Evolutionary conservation across 2,888 invertebrate species (phyloP).

Genomic region (Ectemnius continuus): DNA sequence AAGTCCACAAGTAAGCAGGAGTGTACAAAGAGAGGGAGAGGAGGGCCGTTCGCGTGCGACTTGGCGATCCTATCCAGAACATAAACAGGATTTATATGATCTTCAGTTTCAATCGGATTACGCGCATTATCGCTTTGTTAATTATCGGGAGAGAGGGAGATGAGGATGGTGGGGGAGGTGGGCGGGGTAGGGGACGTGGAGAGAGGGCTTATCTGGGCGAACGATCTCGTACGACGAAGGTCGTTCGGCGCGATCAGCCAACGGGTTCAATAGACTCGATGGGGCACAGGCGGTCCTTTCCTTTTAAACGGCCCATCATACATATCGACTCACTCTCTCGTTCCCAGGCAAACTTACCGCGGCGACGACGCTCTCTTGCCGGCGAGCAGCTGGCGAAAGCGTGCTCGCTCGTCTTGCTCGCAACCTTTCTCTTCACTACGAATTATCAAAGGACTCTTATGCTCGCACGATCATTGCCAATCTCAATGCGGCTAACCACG

Average conservation of each 20-base stretch:
- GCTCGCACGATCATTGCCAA: neutral
- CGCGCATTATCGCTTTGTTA: too few relatives aligned
- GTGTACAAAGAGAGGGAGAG: too few relatives aligned
- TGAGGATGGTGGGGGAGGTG: too few relatives aligned
- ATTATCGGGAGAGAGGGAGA: too few relatives aligned
- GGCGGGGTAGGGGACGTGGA: too few relatives aligned
- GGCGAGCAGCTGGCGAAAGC: slow-evolving; percentile 51
- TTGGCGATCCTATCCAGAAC: too few relatives aligned
- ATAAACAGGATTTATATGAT: too few relatives aligned
- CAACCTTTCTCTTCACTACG: slow-evolving; percentile 56
- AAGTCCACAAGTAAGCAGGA: too few relatives aligned
- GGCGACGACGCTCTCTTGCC: slow-evolving; percentile 17
- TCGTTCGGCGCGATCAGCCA: slow-evolving; percentile 26
- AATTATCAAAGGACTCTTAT: slow-evolving; percentile 41
- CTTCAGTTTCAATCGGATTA: too few relatives aligned
- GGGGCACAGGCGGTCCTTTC: slow-evolving; percentile 25
- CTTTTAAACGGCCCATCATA: slow-evolving; percentile 32
- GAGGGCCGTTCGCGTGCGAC: too few relatives aligned
- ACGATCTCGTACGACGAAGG: slow-evolving; percentile 48
- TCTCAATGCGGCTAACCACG: too few relatives aligned
- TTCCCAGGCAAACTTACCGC: slow-evolving; percentile 25
- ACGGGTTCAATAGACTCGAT: slow-evolving; percentile 26
- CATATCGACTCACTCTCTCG: slow-evolving; percentile 31
- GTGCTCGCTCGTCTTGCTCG: slow-evolving; percentile 12
- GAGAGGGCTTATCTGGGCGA: too few relatives aligned